phyloP scores from a whole-genome alignment of 2,888 invertebrate genomes.

The Agelastica alni region DNA sequence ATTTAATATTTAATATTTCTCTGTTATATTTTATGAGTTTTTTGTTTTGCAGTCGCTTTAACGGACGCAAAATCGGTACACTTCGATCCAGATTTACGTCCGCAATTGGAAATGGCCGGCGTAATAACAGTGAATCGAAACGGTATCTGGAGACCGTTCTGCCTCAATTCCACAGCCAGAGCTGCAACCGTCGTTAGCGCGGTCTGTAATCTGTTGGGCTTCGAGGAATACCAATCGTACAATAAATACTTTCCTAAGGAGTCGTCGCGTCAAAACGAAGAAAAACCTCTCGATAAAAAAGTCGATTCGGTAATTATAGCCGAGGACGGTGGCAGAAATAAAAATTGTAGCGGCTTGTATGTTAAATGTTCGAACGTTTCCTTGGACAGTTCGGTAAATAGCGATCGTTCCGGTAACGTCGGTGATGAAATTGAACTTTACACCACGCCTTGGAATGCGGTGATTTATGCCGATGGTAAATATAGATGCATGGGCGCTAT shows the following conservation, averaged over 20 bases:
- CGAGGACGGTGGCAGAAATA: conserved; percentile 6
- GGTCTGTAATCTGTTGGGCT: conserved; percentile 71
- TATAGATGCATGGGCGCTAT: conserved; percentile 73
- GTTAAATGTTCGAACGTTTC: conserved; percentile 61
- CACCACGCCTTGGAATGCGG: conserved; percentile 74
- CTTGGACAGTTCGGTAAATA: conserved; percentile 48
- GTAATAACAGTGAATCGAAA: conserved; percentile 65
- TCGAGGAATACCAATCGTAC: conserved; percentile 56
- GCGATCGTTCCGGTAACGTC: conserved; percentile 38
- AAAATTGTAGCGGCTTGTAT: conserved; percentile 59
- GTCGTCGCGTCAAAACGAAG: conserved; percentile 31
- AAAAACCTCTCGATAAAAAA: conserved; percentile 29
- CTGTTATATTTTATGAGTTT: too few relatives aligned
- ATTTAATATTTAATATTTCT: too few relatives aligned
- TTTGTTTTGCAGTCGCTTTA: conserved; percentile 63
- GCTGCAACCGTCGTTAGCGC: conserved; percentile 61
- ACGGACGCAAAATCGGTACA: conserved; percentile 66
- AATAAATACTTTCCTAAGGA: too few relatives aligned
- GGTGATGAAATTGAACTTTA: conserved; percentile 52
- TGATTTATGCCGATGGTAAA: conserved; percentile 71
- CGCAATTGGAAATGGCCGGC: conserved; percentile 65
- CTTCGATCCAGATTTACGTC: conserved; percentile 65
- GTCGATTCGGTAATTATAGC: not conserved
- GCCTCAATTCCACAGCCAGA: conserved; percentile 58
- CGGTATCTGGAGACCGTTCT: conserved; percentile 69